Percentiles rank a stretch among this genome's conserved stretches.
Evolutionary conservation across 2,797 vertebrate genomes (phyloP).

Genomic region (Tokudaia muenninki): DNA sequence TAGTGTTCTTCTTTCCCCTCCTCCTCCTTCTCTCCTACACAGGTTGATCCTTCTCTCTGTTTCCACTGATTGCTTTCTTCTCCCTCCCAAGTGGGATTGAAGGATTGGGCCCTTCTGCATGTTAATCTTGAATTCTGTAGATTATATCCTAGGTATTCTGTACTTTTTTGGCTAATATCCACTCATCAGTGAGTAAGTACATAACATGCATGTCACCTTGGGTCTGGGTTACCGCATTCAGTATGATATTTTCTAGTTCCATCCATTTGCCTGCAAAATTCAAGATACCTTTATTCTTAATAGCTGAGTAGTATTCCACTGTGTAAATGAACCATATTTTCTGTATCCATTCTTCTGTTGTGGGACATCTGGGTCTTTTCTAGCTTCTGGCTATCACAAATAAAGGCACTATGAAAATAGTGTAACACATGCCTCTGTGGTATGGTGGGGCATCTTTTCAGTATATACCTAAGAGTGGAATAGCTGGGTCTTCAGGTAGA

Average conservation of each 20-base stretch:
- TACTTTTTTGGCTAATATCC: background rate
- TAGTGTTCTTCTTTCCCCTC: background rate
- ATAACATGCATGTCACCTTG: background rate
- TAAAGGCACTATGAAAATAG: background rate
- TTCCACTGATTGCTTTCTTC: background rate
- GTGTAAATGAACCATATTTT: background rate
- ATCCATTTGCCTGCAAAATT: background rate
- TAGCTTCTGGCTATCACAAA: background rate
- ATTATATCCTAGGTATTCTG: background rate
- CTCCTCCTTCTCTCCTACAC: background rate
- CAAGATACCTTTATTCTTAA: background rate
- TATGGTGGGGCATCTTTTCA: background rate
- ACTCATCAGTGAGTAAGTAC: background rate
- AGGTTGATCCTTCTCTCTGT: too few relatives aligned
- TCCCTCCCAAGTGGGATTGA: background rate
- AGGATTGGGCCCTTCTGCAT: background rate
- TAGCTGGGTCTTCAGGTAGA: background rate
- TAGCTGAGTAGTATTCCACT: background rate
- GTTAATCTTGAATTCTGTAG: background rate
- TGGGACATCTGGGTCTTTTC: background rate
- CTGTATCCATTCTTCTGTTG: background rate
- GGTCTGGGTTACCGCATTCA: background rate
- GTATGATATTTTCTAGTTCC: background rate
- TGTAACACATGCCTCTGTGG: fast-evolving
- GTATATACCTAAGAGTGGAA: background rate